phyloP scores from a whole-genome alignment of 2,797 vertebrate species.

The Paedocypris micromegethes region DNA sequence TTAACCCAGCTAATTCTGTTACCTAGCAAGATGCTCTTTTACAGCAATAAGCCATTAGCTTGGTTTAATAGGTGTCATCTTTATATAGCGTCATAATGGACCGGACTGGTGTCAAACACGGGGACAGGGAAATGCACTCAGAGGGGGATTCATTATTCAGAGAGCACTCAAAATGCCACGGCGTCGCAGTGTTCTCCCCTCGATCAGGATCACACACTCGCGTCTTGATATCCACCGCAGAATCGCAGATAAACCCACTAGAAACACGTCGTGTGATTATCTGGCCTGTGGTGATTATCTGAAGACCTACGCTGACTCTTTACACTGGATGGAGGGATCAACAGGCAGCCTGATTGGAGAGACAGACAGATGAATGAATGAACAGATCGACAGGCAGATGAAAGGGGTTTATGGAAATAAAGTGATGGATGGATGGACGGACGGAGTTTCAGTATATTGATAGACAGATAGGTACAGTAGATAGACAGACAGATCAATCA shows the following conservation, averaged over 20 bases:
- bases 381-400: too few species aligned
- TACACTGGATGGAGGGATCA: too few species aligned
- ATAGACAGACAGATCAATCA: too few species aligned
- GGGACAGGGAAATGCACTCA: constrained; percentile 50
- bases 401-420: too few species aligned
- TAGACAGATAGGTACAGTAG: too few species aligned
- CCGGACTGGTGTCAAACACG: constrained; percentile 28
- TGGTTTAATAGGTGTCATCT: constrained; percentile 40
- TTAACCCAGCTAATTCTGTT: constrained; percentile 37
- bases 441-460: too few species aligned
- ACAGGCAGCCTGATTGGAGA: too few species aligned
- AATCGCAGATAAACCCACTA: constrained; percentile 39
- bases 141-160: constrained; percentile 42
- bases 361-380: too few species aligned
- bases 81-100: constrained; percentile 45
- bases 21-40: constrained; percentile 38
- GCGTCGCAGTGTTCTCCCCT: constrained; percentile 1
- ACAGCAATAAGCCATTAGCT: constrained; percentile 47
- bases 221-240: constrained; percentile 19
- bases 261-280: not conserved
- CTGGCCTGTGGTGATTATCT: too few species aligned
- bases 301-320: too few species aligned
- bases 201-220: constrained; percentile 26
- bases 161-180: constrained; percentile 29
- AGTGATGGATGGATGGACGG: too few species aligned